These are phyloP conservation scores for Armadillidium nasatum DNA, from an alignment of 1,140 invertebrate species.

Conservation along the genomic window DNA sequence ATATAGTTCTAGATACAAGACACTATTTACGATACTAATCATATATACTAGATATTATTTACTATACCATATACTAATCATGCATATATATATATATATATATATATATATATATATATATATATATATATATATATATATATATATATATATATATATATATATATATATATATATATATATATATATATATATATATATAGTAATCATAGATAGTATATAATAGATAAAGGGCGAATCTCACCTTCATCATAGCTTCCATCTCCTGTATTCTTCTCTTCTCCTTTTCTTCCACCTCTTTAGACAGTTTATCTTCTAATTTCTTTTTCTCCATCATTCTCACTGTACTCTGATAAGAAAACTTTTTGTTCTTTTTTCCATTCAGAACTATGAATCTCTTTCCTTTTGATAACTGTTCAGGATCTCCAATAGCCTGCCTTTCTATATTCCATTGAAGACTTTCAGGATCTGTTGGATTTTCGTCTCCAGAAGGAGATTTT, in stretches of 20 bases:
- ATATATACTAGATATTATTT: no score
- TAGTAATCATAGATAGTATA: not conserved
- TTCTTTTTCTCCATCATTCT: slow-evolving; percentile 67
- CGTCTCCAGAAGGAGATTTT: slow-evolving; percentile 37
- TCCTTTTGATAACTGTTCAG: not conserved
- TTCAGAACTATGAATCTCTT: slow-evolving; percentile 1
- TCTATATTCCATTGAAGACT: slow-evolving; percentile 17
- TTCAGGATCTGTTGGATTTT: slow-evolving; percentile 37
- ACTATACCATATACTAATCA: no score
- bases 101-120: not conserved
- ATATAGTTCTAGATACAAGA: no score
- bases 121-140: not conserved
- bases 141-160: not conserved
- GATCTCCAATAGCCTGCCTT: not conserved
- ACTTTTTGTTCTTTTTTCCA: slow-evolving; percentile 57
- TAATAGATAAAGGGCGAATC: not conserved
- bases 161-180: slow-evolving; percentile 7
- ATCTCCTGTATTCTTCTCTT: slow-evolving; percentile 65
- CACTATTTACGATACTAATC: no score
- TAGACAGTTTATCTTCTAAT: slow-evolving; percentile 66
- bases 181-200: slow-evolving; percentile 20
- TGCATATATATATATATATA: no score
- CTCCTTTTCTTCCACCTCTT: slow-evolving; percentile 70
- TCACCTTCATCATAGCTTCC: slow-evolving; percentile 41
- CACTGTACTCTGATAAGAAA: slow-evolving; percentile 76